Evolutionary conservation across 2,888 invertebrate genomes (phyloP), one percentile per base, ranked within the genome.

Genomic region (Macrophya alboannulata): DNA sequence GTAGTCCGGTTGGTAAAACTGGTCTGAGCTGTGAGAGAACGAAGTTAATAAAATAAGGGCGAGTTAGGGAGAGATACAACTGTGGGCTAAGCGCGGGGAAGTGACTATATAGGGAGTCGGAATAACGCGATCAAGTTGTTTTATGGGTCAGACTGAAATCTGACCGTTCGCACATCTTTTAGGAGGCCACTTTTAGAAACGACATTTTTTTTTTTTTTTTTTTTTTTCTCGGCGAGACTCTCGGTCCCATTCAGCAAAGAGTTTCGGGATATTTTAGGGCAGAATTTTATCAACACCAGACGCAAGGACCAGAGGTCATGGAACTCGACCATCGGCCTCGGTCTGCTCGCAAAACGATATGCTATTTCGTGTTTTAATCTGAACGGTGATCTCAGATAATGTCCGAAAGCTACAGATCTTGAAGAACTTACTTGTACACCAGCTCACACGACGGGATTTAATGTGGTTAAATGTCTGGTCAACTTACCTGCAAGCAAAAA

Each of bases 401-500:
- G 48, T 77, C 48, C 55, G 17, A n/a, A 21, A 15, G 51, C 21
- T n/a, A 5, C 5, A 4, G 8, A 55, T n/a, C 31, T 77, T 15
- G 48, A 21, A 77, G 15, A 25, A 62, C 37, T 81, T 81, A 77
- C 77, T 51, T 51, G 31, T 55, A 55, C 31, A 21, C 10, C 17
- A 21, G 9, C 6, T 21, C 12, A 21, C 15, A 25, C 12, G 62
- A 62, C 40, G n/a, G 17, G 12, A 5, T 81, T 43, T n/a, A 62
- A 4, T 37, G 21, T n/a, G 62, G 62, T 43, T 81, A 62, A 59
- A 79, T 55, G 31, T 31, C 79, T n/a, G 55, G 79, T 79, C 37
- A 37, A 81, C 81, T 81, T 62, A 81, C 81, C 81, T 81, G 81
- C n/a, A 81, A 81, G 59, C 62, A 81, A 43, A 31, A 31, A 31